A percentile compares a stretch with the other conserved stretches of the same genome.
These are phyloP conservation scores for Yponomeuta sedellus DNA, from an alignment of 2,888 invertebrate species.

Conservation along the genomic window DNA sequence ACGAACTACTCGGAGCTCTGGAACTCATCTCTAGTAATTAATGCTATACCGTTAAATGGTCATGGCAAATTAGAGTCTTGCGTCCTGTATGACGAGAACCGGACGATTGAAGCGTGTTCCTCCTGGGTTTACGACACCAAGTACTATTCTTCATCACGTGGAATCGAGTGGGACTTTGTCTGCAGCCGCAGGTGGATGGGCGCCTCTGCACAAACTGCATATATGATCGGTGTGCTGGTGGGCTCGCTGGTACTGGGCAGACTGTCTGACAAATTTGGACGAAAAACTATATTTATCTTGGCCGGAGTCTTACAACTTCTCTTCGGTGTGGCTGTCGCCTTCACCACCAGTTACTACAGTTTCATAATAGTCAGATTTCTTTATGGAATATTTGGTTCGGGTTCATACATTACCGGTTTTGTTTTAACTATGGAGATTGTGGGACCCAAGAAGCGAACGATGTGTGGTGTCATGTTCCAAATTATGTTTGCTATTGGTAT, in stretches of 20 bases:
- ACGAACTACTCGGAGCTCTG: constrained; percentile 66
- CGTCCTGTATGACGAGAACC: constrained; percentile 65
- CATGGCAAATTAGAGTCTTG: constrained; percentile 81
- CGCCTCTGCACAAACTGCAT: constrained; percentile 84
- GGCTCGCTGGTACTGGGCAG: constrained; percentile 87
- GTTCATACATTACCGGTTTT: constrained; percentile 82
- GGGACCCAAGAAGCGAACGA: constrained; percentile 85
- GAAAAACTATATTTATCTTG: constrained; percentile 87
- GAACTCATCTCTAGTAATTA: constrained; percentile 71
- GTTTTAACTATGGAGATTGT: constrained; percentile 89
- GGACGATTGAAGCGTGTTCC: constrained; percentile 47
- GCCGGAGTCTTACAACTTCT: constrained; percentile 84
- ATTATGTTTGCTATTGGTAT: constrained; percentile 87
- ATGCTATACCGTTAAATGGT: constrained; percentile 75
- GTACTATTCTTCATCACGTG: constrained; percentile 83
- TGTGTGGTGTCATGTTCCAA: constrained; percentile 88
- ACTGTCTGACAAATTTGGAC: constrained; percentile 86
- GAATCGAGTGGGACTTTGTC: constrained; percentile 90
- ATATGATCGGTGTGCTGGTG: constrained; percentile 89
- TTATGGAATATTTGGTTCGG: constrained; percentile 89
- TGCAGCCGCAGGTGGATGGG: constrained; percentile 89
- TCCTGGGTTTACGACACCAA: constrained; percentile 85
- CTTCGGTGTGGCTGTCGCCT: constrained; percentile 84
- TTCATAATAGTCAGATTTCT: constrained; percentile 82
- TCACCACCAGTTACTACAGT: constrained; percentile 83